phyloP scores from a whole-genome alignment of 1,140 invertebrate genomes.

The Paraescarpia echinospica region DNA sequence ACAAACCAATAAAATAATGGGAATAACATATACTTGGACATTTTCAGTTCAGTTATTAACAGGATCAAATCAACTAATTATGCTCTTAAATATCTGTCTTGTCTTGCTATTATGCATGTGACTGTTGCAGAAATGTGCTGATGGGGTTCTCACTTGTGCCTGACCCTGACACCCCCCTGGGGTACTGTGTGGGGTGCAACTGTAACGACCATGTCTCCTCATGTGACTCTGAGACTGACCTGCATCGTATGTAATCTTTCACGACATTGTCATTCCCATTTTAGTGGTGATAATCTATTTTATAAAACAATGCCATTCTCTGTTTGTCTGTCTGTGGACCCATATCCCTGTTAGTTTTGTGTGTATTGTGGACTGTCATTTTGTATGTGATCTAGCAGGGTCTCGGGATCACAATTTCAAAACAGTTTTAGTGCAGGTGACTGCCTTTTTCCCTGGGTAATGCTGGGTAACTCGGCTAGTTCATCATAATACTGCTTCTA shows the following conservation, averaged over 20 bases:
- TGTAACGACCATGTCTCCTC: slow-evolving; percentile 81
- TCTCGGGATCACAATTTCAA: too few species aligned
- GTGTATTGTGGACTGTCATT: too few species aligned
- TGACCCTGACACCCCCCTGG: slow-evolving; percentile 37
- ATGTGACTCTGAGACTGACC: slow-evolving; percentile 92
- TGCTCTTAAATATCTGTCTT: background rate
- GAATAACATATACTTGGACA: background rate
- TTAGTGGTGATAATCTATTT: too few species aligned
- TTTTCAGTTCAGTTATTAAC: background rate
- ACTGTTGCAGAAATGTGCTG: slow-evolving; percentile 42
- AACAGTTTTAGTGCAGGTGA: too few species aligned
- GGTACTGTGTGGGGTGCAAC: slow-evolving; percentile 82
- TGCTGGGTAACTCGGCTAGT: too few species aligned
- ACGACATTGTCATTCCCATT: too few species aligned
- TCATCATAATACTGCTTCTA: too few species aligned
- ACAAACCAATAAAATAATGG: background rate
- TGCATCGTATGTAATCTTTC: slow-evolving; percentile 67
- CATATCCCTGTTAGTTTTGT: too few species aligned
- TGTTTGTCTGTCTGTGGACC: too few species aligned
- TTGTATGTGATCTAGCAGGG: too few species aligned
- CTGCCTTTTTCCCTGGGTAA: too few species aligned
- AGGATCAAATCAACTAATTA: background rate
- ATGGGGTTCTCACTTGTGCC: slow-evolving; percentile 45
- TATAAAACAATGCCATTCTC: too few species aligned
- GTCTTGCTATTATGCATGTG: background rate